These are phyloP conservation scores for Loris lydekkerianus DNA, from an alignment of 2,797 vertebrate species.

Conservation along the genomic window DNA sequence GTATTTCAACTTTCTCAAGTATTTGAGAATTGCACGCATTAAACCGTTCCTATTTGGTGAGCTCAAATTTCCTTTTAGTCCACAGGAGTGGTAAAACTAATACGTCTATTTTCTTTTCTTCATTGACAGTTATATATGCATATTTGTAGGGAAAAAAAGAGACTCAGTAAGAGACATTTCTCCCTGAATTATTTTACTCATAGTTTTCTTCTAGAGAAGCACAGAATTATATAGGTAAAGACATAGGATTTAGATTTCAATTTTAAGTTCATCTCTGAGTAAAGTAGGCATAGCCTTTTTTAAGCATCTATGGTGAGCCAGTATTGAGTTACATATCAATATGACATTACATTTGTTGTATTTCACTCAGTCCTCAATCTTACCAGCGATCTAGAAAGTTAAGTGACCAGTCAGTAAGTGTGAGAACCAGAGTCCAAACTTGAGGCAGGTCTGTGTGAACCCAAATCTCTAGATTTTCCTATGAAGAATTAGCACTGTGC, in stretches of 20 bases:
- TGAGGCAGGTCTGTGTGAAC: not conserved
- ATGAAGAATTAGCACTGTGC: not conserved
- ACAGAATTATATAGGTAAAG: not conserved
- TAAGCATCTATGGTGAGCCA: not conserved
- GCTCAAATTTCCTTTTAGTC: constrained; percentile 38
- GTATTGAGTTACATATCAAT: not conserved
- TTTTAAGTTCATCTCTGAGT: constrained; percentile 11
- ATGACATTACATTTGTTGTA: not conserved
- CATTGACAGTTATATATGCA: constrained; percentile 24
- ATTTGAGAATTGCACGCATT: constrained; percentile 25
- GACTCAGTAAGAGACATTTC: not conserved
- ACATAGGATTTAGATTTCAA: not conserved
- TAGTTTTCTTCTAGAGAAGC: not conserved
- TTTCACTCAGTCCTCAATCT: not conserved
- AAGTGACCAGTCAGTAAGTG: not conserved
- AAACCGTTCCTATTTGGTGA: constrained; percentile 10
- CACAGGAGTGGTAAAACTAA: not conserved
- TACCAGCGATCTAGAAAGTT: not conserved
- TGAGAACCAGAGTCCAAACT: not conserved
- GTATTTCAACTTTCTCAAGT: constrained; percentile 77
- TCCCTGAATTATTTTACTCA: not conserved
- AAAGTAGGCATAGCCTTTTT: not conserved
- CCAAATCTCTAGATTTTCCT: not conserved
- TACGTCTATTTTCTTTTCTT: not conserved
- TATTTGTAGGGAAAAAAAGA: not conserved